Evolutionary conservation across 2,113 vertebrate species (phyloP).

Genomic region (Thryonomys swinderianus): DNA sequence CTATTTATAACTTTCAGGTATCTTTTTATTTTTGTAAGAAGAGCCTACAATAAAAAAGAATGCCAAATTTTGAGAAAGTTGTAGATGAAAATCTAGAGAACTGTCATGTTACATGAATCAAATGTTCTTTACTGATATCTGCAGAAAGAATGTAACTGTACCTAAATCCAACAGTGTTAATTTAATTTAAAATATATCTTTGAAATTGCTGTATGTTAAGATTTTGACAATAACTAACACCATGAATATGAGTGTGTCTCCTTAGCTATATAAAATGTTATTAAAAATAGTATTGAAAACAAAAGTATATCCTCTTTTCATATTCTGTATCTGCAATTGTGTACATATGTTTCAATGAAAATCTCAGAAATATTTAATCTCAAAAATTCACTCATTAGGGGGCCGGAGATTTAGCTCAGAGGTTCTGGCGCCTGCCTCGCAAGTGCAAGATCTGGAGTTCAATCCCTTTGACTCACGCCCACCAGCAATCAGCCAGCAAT

Average conservation of each 20-base stretch:
- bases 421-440: too few relatives aligned
- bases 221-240: background rate
- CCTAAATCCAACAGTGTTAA: background rate
- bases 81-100: background rate
- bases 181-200: conserved; percentile 22
- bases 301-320: background rate
- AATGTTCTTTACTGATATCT: background rate
- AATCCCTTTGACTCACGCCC: too few relatives aligned
- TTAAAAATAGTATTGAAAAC: background rate
- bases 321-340: background rate
- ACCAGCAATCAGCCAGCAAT: too few relatives aligned
- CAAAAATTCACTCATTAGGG: background rate
- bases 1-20: background rate
- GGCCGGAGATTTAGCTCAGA: too few relatives aligned
- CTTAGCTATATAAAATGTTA: background rate
- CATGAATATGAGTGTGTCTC: background rate
- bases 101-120: background rate
- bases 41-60: background rate
- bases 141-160: background rate
- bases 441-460: too few relatives aligned
- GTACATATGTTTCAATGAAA: background rate
- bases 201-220: background rate
- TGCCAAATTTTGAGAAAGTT: background rate
- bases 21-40: background rate
- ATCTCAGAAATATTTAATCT: background rate